A percentile compares a stretch with the other conserved stretches of the same genome.
These are phyloP conservation scores for Metalampra italica DNA, from an alignment of 2,888 invertebrate genomes.

Conservation along the genomic window DNA sequence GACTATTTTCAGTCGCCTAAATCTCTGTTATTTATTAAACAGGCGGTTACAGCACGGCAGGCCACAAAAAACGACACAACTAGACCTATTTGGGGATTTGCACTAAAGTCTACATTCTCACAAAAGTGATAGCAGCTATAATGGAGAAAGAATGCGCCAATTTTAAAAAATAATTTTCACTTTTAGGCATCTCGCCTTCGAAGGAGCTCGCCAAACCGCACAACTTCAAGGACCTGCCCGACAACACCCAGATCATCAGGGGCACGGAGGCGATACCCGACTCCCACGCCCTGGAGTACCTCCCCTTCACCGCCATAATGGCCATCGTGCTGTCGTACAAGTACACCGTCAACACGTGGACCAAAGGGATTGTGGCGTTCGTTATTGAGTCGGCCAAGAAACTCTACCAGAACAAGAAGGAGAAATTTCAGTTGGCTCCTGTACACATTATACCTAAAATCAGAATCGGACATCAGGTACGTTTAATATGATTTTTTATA, in stretches of 20 bases:
- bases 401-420: slow-evolving; percentile 55
- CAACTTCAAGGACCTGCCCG: slow-evolving; percentile 80
- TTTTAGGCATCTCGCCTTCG: slow-evolving; percentile 33
- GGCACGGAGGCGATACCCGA: slow-evolving; percentile 64
- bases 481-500: slow-evolving; percentile 1
- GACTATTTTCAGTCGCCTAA: too few species aligned
- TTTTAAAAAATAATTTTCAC: too few species aligned
- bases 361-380: slow-evolving; percentile 77
- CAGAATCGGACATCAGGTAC: slow-evolving; percentile 74
- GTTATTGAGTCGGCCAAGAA: slow-evolving; percentile 68
- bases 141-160: too few species aligned
- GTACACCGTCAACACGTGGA: slow-evolving; percentile 80
- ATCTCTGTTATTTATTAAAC: too few species aligned
- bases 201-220: slow-evolving; percentile 75
- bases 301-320: slow-evolving; percentile 79
- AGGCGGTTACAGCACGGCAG: too few species aligned
- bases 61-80: too few species aligned
- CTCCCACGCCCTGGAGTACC: slow-evolving; percentile 40
- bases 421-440: slow-evolving; percentile 69
- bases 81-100: too few species aligned
- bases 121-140: too few species aligned
- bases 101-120: too few species aligned
- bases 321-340: slow-evolving; percentile 80
- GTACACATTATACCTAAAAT: slow-evolving; percentile 80
- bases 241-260: slow-evolving; percentile 78